Percentiles rank a stretch among this genome's conserved stretches.
These are phyloP conservation scores for Meloidogyne hapla DNA, from an alignment of 1,140 invertebrate genomes.

Conservation along the genomic window DNA sequence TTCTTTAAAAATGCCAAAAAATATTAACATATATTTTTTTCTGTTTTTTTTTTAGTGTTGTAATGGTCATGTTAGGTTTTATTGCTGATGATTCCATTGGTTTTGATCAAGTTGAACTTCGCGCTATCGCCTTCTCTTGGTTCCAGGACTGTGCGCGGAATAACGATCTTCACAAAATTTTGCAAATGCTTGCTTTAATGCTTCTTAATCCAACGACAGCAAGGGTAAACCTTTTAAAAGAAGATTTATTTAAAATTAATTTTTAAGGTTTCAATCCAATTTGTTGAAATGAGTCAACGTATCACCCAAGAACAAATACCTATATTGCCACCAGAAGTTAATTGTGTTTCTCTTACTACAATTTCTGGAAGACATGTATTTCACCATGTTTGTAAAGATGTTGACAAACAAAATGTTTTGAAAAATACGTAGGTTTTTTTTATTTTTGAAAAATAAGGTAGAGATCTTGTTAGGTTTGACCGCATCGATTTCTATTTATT, in stretches of 20 bases:
- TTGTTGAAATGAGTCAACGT: slow-evolving; percentile 71
- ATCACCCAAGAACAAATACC: slow-evolving; percentile 52
- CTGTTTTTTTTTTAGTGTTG: slow-evolving; percentile 42
- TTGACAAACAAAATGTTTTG: slow-evolving; percentile 1
- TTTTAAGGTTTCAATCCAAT: slow-evolving; percentile 74
- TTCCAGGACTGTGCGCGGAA: slow-evolving; percentile 75
- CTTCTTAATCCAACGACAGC: slow-evolving; percentile 79
- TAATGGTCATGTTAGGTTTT: slow-evolving; percentile 61
- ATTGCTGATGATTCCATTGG: slow-evolving; percentile 52
- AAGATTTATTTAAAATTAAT: not conserved
- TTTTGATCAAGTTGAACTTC: slow-evolving; percentile 44
- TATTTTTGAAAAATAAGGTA: not conserved
- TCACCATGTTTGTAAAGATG: slow-evolving; percentile 53
- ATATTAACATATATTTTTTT: not conserved
- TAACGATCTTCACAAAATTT: slow-evolving; percentile 74
- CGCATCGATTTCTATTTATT: no score
- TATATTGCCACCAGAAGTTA: slow-evolving; percentile 39
- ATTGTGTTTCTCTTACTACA: slow-evolving; percentile 41
- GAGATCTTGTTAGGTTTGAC: no score
- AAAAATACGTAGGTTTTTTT: not conserved
- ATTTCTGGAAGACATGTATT: slow-evolving; percentile 43
- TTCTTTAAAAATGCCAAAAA: not conserved
- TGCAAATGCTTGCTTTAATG: slow-evolving; percentile 78
- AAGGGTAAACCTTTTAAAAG: slow-evolving; percentile 65
- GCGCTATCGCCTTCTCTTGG: slow-evolving; percentile 53